Conservation (phyloP, 53 echinoderm and acorn worm species). For the Holothuria leucospilota region DNA sequence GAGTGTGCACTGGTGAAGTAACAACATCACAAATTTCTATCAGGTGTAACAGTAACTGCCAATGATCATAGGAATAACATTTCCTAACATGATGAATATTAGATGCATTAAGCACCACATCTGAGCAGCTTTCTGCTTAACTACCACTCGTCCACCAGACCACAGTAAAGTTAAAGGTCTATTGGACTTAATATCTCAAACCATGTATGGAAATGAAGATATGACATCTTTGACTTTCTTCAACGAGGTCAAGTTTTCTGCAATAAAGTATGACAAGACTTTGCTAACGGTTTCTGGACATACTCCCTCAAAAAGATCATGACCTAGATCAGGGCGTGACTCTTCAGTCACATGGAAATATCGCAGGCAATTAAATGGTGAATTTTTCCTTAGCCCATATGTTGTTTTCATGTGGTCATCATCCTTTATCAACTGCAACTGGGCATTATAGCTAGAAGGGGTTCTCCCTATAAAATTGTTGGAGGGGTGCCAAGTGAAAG, state of each 20-base stretch:
- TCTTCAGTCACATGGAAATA: conserved; percentile 62
- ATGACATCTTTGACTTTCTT: conserved; percentile 36
- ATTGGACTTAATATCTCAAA: conserved; percentile 42
- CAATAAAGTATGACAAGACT: conserved; percentile 12
- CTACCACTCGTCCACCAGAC: neutral
- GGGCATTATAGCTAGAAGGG: conserved; percentile 47
- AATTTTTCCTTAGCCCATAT: conserved; percentile 67
- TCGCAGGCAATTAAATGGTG: conserved; percentile 54
- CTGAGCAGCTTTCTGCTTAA: conserved; percentile 49
- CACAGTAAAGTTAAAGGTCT: conserved; percentile 19
- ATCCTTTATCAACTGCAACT: conserved; percentile 30
- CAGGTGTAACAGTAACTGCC: neutral
- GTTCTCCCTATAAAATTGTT: conserved; percentile 36
- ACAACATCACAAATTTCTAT: conserved; percentile 18
- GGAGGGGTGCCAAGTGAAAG: neutral
- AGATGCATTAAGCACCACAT: conserved; percentile 44
- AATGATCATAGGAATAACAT: conserved; percentile 4
- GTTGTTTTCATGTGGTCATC: conserved; percentile 42
- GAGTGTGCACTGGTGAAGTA: conserved; percentile 8
- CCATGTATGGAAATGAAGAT: conserved; percentile 14
- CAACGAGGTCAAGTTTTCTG: neutral
- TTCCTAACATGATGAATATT: conserved; percentile 51
- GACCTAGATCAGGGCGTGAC: conserved; percentile 55
- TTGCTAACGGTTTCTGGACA: conserved; percentile 47
- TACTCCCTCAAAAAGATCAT: conserved; percentile 73